These are phyloP conservation scores for Brachionus sp. DNA, from an alignment of 1,140 invertebrate genomes.

Conservation along the genomic window DNA sequence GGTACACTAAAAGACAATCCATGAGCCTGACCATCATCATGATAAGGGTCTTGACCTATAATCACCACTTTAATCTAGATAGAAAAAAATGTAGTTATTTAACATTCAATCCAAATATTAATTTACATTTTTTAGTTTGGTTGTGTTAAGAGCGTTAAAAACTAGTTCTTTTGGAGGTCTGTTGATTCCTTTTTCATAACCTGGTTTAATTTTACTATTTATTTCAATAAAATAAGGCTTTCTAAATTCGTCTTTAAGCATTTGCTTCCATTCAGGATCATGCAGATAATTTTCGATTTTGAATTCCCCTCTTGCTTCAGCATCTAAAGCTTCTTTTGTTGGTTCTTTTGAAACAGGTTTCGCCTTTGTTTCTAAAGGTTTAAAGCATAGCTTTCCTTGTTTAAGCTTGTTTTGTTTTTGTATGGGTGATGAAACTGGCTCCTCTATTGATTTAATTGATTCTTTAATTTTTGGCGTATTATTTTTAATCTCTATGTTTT, in stretches of 20 bases:
- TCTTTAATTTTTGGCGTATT: neutral
- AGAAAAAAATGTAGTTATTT: neutral
- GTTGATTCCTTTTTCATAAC: neutral
- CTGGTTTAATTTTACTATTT: constrained; percentile 17
- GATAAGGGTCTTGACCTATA: constrained; percentile 46
- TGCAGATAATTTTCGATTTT: neutral
- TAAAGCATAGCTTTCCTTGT: constrained; percentile 12
- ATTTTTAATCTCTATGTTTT: neutral
- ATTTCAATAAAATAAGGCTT: constrained; percentile 34
- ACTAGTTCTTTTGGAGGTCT: constrained; percentile 38
- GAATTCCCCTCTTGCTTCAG: neutral
- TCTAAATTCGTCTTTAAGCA: constrained; percentile 26
- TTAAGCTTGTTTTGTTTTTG: neutral
- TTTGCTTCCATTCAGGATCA: neutral
- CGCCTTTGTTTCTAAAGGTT: neutral
- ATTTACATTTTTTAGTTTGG: constrained; percentile 13
- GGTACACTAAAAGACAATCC: constrained; percentile 34
- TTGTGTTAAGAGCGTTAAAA: constrained; percentile 41
- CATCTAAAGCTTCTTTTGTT: neutral
- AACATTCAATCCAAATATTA: neutral
- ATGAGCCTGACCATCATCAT: constrained; percentile 41
- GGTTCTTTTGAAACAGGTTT: neutral
- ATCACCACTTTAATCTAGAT: constrained; percentile 42
- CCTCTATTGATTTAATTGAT: neutral
- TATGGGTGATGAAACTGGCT: neutral